Evolutionary conservation across 2,113 vertebrate genomes (phyloP).

Genomic region (Onychostoma macrolepis): DNA sequence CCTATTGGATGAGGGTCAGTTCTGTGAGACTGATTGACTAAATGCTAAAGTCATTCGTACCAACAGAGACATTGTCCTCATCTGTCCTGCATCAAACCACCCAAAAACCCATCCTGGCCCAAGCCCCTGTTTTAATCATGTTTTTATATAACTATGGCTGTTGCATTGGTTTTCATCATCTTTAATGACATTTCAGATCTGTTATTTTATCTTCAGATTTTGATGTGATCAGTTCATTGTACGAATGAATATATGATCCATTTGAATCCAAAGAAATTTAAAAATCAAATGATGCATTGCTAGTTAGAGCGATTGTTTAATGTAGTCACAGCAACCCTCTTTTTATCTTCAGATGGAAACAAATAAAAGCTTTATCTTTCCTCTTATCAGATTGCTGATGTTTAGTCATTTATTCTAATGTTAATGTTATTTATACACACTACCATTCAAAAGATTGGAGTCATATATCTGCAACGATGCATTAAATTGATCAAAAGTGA

Average conservation of each 20-base stretch:
- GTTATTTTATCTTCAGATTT: background rate
- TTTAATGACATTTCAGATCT: slow-evolving; percentile 6
- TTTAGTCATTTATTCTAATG: too few species aligned
- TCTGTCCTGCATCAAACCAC: background rate
- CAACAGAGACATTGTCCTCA: background rate
- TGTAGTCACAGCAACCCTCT: background rate
- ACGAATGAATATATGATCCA: background rate
- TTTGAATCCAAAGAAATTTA: background rate
- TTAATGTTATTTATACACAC: background rate
- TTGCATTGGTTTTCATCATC: slow-evolving; percentile 8
- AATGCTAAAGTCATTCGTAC: background rate
- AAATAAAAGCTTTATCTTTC: background rate
- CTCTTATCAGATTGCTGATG: background rate
- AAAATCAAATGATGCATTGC: background rate
- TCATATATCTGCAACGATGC: background rate
- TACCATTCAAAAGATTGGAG: background rate
- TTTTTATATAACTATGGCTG: background rate
- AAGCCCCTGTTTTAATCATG: slow-evolving; percentile 15
- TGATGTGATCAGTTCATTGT: background rate
- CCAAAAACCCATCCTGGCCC: background rate
- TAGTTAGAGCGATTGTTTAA: background rate
- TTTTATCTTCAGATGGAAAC: background rate
- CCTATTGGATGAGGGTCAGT: background rate
- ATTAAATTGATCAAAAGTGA: background rate
- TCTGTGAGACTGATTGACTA: slow-evolving; percentile 16